Conservation (phyloP, 1,140 invertebrate genomes). For the Temnothorax curvispinosus region DNA sequence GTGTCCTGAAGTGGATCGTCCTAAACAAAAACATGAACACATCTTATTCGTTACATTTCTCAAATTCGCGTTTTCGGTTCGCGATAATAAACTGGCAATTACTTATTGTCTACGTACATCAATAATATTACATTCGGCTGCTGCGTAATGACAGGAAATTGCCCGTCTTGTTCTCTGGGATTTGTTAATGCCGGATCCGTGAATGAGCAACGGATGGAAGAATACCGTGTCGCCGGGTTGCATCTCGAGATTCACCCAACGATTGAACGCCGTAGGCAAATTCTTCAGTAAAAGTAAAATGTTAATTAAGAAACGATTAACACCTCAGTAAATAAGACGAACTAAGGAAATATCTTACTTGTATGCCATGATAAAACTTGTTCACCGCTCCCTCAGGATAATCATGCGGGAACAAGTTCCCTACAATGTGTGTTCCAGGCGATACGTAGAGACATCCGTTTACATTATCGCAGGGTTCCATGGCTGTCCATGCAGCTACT, state of each 20-base stretch:
- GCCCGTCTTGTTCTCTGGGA: constrained; percentile 90
- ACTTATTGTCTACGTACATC: constrained; percentile 83
- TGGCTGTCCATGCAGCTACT: constrained; percentile 95
- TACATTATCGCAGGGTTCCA: constrained; percentile 91
- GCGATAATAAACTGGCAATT: not conserved
- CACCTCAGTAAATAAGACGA: not conserved
- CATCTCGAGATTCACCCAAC: constrained; percentile 90
- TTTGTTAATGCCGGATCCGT: constrained; percentile 94
- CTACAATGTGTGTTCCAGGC: constrained; percentile 91
- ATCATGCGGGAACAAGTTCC: constrained; percentile 89
- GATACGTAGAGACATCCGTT: constrained; percentile 95
- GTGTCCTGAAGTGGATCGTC: constrained; percentile 89
- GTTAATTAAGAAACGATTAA: not conserved
- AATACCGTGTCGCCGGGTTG: constrained; percentile 95
- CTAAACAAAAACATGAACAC: constrained; percentile 80
- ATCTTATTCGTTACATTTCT: constrained; percentile 4
- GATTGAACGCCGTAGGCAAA: constrained; percentile 67
- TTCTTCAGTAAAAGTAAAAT: constrained; percentile 67
- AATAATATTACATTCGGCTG: constrained; percentile 90
- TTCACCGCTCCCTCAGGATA: constrained; percentile 89
- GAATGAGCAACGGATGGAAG: constrained; percentile 95
- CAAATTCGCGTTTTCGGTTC: not conserved
- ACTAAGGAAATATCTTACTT: constrained; percentile 71
- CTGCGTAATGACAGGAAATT: constrained; percentile 94
- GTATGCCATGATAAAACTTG: constrained; percentile 94